phyloP scores from a whole-genome alignment of 2,888 invertebrate genomes.

The Amiota minor region DNA sequence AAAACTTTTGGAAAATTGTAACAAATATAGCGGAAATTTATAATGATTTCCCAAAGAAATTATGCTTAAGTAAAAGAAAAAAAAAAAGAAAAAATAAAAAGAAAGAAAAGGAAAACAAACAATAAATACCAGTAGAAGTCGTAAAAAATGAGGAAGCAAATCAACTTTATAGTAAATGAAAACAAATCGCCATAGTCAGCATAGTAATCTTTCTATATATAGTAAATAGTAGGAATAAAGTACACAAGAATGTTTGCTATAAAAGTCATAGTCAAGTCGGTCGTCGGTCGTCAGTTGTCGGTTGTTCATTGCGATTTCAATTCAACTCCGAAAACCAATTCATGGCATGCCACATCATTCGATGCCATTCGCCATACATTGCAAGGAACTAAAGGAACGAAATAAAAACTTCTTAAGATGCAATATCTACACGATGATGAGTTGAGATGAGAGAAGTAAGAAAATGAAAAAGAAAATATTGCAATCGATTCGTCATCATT shows the following conservation, averaged over 20 bases:
- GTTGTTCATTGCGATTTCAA: neutral
- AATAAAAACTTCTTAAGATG: constrained; percentile 21
- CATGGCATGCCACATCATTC: neutral
- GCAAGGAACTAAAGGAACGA: neutral
- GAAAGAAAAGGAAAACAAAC: no score
- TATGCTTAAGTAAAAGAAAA: neutral
- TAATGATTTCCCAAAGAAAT: constrained; percentile 55
- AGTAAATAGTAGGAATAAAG: constrained; percentile 9
- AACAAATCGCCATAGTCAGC: constrained; percentile 20
- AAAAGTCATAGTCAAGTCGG: constrained; percentile 1
- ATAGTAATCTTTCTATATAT: neutral
- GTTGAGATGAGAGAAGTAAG: neutral
- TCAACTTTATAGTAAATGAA: constrained; percentile 11
- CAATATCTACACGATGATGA: neutral
- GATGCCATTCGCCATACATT: constrained; percentile 10
- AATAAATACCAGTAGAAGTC: no score
- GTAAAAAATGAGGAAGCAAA: neutral
- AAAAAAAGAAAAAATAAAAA: neutral
- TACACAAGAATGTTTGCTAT: neutral
- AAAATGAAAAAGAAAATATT: constrained; percentile 36
- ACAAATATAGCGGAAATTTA: constrained; percentile 62
- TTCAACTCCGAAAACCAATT: neutral
- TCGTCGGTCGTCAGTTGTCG: neutral
- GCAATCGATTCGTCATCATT: constrained; percentile 62
- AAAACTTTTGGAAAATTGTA: constrained; percentile 5